These are phyloP conservation scores for Agrotis clavis DNA, from an alignment of 2,888 invertebrate species.

Conservation along the genomic window DNA sequence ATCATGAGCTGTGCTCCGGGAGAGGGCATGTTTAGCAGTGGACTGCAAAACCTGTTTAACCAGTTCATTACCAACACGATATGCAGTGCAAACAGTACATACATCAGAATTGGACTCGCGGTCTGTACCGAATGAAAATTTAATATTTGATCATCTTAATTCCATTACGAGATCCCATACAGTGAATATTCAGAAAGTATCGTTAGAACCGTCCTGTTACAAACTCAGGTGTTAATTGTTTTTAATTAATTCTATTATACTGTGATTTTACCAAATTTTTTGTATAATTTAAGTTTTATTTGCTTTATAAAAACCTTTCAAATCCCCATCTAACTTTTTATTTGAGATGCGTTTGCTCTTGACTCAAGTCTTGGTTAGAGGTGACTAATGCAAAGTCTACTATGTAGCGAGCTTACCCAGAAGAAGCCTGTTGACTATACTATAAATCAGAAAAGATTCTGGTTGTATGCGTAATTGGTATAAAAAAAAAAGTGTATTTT, in stretches of 20 bases:
- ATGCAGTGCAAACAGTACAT: slow-evolving; percentile 50
- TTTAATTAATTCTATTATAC: slow-evolving; percentile 16
- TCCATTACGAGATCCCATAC: slow-evolving; percentile 51
- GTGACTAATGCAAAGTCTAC: no score
- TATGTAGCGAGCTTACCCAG: no score
- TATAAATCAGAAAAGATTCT: no score
- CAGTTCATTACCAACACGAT: slow-evolving; percentile 46
- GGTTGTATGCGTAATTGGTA: neutral
- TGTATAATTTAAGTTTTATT: neutral
- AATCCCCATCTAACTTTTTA: no score
- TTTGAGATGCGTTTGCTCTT: no score
- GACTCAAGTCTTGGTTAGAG: no score
- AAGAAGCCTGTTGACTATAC: no score
- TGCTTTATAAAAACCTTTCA: neutral
- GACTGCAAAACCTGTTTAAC: slow-evolving; percentile 9
- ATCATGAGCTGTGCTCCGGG: no score
- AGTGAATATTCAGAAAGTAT: slow-evolving; percentile 34
- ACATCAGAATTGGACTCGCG: slow-evolving; percentile 44
- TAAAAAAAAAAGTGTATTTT: neutral
- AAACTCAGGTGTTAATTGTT: slow-evolving; percentile 23
- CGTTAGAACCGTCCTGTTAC: slow-evolving; percentile 27
- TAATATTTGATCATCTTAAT: slow-evolving; percentile 70
- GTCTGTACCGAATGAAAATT: slow-evolving; percentile 65
- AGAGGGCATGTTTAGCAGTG: no score
- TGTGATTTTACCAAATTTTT: neutral